Conservation (phyloP, 2,888 invertebrate genomes). For the Cistogaster globosa region DNA sequence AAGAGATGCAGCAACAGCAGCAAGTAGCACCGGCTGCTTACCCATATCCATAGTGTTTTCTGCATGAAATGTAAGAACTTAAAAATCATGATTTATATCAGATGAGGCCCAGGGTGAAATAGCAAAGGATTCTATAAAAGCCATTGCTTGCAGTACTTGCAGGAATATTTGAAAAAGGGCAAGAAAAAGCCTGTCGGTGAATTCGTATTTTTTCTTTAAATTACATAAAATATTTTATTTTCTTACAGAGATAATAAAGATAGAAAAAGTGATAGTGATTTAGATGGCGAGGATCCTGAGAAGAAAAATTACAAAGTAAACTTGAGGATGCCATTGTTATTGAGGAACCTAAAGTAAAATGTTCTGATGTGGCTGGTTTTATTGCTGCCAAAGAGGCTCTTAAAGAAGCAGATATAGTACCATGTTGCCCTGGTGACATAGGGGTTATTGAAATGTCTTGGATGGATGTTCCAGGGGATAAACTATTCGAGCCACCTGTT, state of each 20-base stretch:
- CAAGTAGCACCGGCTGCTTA: no score
- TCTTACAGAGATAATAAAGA: slow-evolving; percentile 85
- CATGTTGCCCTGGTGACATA: slow-evolving; percentile 97
- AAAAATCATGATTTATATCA: slow-evolving; percentile 75
- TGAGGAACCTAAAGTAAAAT: slow-evolving; percentile 98
- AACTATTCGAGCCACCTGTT: slow-evolving; percentile 96
- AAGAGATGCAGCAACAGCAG: no score
- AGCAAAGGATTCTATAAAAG: slow-evolving; percentile 97
- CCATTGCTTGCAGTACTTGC: slow-evolving; percentile 96
- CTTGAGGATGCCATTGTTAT: slow-evolving; percentile 97
- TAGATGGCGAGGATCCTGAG: slow-evolving; percentile 96
- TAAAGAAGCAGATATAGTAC: slow-evolving; percentile 99
- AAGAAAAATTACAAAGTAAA: slow-evolving; percentile 96
- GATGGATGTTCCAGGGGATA: slow-evolving; percentile 98
- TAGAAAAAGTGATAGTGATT: slow-evolving; percentile 94
- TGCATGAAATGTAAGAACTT: slow-evolving; percentile 95
- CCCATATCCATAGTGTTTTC: no score
- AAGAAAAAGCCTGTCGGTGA: slow-evolving; percentile 90
- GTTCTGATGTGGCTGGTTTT: slow-evolving; percentile 99
- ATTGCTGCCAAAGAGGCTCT: slow-evolving; percentile 98
- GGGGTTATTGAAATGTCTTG: slow-evolving; percentile 98
- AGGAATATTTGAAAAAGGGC: slow-evolving; percentile 94
- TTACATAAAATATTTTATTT: background rate
- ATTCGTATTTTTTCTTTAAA: slow-evolving; percentile 24
- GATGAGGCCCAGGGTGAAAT: slow-evolving; percentile 99